phyloP scores from a whole-genome alignment of 2,113 vertebrate genomes.

The Macroglossus sobrinus region DNA sequence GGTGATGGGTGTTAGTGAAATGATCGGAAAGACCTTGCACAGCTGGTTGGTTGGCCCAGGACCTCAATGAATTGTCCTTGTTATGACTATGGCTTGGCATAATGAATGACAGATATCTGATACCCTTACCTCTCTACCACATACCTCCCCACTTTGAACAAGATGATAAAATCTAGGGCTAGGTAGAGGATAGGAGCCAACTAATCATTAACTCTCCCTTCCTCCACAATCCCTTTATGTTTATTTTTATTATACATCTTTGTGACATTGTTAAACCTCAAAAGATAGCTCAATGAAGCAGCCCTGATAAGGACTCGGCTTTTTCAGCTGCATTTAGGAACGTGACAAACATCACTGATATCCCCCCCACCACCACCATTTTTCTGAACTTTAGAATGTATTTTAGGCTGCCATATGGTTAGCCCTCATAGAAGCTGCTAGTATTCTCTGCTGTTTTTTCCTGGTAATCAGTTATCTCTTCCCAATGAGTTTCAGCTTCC shows the following conservation, averaged over 20 bases:
- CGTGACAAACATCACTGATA: background rate
- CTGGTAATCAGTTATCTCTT: background rate
- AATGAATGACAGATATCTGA: background rate
- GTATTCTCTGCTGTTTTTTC: background rate
- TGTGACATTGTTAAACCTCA: background rate
- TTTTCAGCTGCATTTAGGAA: background rate
- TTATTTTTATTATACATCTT: background rate
- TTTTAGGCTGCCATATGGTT: background rate
- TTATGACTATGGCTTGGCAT: background rate
- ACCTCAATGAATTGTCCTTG: background rate
- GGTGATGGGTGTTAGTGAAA: background rate
- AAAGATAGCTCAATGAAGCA: background rate
- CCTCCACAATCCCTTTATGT: background rate
- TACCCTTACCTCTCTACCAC: background rate
- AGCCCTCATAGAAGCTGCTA: background rate
- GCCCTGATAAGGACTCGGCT: background rate
- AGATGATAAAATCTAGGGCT: background rate
- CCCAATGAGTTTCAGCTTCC: background rate
- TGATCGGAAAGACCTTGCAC: background rate
- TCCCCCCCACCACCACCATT: background rate
- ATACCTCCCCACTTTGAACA: background rate
- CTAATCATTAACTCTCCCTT: accelerated
- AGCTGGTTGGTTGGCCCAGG: background rate
- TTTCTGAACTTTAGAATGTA: background rate
- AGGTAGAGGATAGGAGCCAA: background rate